These are phyloP conservation scores for Asbolus verrucosus DNA, from an alignment of 1,140 invertebrate genomes.

Conservation along the genomic window DNA sequence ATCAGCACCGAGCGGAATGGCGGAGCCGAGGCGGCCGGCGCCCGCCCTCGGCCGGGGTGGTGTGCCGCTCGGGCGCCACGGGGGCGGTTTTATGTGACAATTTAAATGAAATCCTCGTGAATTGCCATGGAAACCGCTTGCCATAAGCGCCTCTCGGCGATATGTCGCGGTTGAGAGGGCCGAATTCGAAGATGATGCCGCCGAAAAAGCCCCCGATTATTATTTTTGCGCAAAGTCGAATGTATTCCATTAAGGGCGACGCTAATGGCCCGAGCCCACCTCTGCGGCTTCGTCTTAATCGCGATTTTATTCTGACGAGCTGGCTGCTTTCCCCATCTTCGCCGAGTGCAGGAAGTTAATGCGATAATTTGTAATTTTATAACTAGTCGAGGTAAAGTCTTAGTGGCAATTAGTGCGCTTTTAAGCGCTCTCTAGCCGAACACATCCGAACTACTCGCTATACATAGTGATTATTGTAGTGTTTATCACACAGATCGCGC, in stretches of 20 bases:
- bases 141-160: constrained; percentile 51
- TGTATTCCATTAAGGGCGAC: constrained; percentile 1
- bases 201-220: constrained; percentile 8
- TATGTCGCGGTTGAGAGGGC: constrained; percentile 35
- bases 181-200: constrained; percentile 28
- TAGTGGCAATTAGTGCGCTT: constrained; percentile 41
- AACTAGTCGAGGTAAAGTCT: constrained; percentile 35
- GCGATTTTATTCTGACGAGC: constrained; percentile 22
- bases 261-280: too few species aligned
- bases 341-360: constrained; percentile 32
- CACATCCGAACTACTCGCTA: constrained; percentile 24
- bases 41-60: constrained; percentile 35
- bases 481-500: constrained; percentile 27
- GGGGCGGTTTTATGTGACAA: constrained; percentile 55
- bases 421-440: constrained; percentile 26
- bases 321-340: constrained; percentile 17
- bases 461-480: constrained; percentile 44
- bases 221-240: constrained; percentile 14
- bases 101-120: constrained; percentile 62
- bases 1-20: neutral
- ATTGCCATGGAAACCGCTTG: constrained; percentile 62
- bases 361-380: constrained; percentile 47
- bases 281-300: too few species aligned
- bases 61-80: constrained; percentile 45
- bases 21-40: neutral